These are phyloP conservation scores for Malurus splendens DNA, from an alignment of 2,797 vertebrate genomes.

Conservation along the genomic window DNA sequence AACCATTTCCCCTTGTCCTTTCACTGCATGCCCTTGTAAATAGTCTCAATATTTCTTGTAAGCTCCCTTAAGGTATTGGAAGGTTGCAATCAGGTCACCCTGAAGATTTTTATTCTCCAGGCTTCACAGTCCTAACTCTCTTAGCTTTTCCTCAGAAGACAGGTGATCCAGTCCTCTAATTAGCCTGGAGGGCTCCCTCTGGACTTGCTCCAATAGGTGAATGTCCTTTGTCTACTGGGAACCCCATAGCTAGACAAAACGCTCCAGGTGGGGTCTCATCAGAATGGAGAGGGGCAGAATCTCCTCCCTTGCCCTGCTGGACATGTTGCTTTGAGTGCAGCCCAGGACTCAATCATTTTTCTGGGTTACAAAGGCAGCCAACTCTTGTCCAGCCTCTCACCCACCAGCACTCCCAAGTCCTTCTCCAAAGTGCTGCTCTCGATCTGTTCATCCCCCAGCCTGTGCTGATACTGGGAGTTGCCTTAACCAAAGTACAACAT, in stretches of 20 bases:
- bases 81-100: not conserved
- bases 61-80: not conserved
- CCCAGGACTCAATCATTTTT: accelerated
- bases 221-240: not conserved
- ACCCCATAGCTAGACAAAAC: not conserved
- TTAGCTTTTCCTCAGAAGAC: not conserved
- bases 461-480: not conserved
- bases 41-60: not conserved
- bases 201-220: not conserved
- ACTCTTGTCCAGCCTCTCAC: not conserved
- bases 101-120: not conserved
- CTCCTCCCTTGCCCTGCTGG: not conserved
- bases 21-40: not conserved
- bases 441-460: no score
- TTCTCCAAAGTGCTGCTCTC: not conserved
- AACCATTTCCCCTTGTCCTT: not conserved
- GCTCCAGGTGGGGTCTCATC: not conserved
- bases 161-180: not conserved
- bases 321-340: not conserved
- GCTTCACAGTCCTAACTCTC: not conserved
- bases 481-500: not conserved
- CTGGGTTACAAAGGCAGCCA: not conserved
- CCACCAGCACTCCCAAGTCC: not conserved
- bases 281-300: not conserved
- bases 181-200: no score